Conservation (phyloP, 23 tunicate genomes). For the Diplosoma virens region DNA sequence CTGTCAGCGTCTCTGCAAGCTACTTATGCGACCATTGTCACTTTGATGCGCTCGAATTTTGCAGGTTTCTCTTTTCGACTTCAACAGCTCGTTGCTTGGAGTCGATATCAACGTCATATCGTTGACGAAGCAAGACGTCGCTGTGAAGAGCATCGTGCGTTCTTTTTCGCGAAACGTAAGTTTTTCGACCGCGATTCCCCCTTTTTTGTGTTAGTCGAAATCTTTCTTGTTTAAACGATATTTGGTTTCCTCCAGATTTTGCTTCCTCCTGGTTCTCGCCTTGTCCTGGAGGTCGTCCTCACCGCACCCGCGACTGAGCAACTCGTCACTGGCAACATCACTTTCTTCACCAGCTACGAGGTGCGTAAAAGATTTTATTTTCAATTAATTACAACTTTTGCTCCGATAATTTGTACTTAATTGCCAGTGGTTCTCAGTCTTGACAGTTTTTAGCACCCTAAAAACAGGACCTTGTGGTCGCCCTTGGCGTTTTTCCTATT, state of each 20-base stretch:
- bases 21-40: neutral
- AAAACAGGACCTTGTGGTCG: no score
- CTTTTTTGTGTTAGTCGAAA: neutral
- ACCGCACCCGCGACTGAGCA: conserved; percentile 57
- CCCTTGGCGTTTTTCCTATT: no score
- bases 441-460: no score
- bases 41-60: neutral
- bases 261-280: conserved; percentile 40
- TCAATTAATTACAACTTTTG: no score
- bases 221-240: neutral
- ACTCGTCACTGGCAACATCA: conserved; percentile 26
- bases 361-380: no score
- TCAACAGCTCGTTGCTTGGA: conserved; percentile 36
- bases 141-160: neutral
- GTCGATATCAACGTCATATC: conserved; percentile 33
- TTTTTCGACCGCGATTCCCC: neutral
- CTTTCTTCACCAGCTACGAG: conserved; percentile 58
- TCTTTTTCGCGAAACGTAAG: conserved; percentile 38
- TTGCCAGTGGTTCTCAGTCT: no score
- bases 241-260: conserved; percentile 31
- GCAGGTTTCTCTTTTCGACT: conserved; percentile 47
- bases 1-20: no score
- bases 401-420: no score
- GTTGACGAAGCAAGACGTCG: conserved; percentile 22
- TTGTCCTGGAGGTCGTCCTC: conserved; percentile 42